Conservation (phyloP, 1,140 invertebrate species). For the Vanessa tameamea region DNA sequence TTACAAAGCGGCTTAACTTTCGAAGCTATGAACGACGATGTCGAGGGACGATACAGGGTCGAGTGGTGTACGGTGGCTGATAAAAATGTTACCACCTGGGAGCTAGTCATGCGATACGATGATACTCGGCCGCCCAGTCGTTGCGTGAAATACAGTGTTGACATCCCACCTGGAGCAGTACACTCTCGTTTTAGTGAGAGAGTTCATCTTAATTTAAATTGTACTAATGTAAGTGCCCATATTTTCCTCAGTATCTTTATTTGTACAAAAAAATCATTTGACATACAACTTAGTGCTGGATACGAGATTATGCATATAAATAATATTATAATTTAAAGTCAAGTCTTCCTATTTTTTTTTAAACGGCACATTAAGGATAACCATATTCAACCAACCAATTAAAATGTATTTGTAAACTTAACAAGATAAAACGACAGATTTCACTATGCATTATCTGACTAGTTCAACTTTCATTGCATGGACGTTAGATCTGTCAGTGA, state of each 20-base stretch:
- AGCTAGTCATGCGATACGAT: constrained; percentile 34
- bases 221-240: constrained; percentile 47
- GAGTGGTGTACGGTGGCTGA: constrained; percentile 47
- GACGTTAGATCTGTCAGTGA: too few species aligned
- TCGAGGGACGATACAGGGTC: constrained; percentile 51
- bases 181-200: constrained; percentile 36
- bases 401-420: too few species aligned
- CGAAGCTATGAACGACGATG: constrained; percentile 34
- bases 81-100: constrained; percentile 81
- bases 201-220: constrained; percentile 38
- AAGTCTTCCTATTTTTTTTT: too few species aligned
- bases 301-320: too few species aligned
- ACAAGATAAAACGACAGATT: too few species aligned
- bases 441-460: too few species aligned
- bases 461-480: too few species aligned
- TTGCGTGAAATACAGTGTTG: constrained; percentile 28
- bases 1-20: constrained; percentile 31
- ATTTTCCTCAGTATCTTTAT: background rate
- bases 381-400: too few species aligned
- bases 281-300: too few species aligned
- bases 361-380: too few species aligned
- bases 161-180: background rate
- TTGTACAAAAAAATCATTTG: too few species aligned
- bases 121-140: constrained; percentile 8
- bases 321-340: too few species aligned